Evolutionary conservation across 1,140 invertebrate species (phyloP).

Genomic region (Panagrolaimus sp.): DNA sequence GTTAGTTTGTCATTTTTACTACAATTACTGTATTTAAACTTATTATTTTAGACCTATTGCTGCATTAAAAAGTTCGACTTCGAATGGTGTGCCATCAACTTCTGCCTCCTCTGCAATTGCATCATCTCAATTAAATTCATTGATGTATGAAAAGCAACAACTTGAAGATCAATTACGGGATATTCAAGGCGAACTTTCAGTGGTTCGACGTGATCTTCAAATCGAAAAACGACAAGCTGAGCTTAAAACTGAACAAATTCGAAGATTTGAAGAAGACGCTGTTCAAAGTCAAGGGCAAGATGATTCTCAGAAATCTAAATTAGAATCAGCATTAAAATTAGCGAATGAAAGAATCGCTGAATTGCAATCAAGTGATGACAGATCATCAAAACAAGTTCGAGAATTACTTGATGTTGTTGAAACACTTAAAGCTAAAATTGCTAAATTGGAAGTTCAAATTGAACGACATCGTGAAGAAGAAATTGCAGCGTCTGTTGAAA

Average conservation of each 20-base stretch:
- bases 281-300: not conserved
- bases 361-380: not conserved
- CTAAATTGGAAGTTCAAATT: not conserved
- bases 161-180: constrained; percentile 8
- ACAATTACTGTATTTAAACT: not conserved
- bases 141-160: constrained; percentile 1
- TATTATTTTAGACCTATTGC: not conserved
- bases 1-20: not conserved
- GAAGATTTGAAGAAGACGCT: too few species aligned
- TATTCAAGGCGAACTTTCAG: constrained; percentile 6
- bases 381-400: not conserved
- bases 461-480: constrained; percentile 4
- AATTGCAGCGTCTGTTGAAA: not conserved
- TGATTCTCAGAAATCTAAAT: not conserved
- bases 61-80: too few species aligned
- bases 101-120: too few species aligned
- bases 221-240: too few species aligned
- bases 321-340: not conserved
- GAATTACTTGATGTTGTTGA: not conserved
- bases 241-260: too few species aligned
- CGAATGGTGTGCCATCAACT: too few species aligned
- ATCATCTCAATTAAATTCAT: not conserved
- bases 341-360: constrained; percentile 1
- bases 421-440: not conserved
- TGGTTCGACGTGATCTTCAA: not conserved